These are phyloP conservation scores for Parazoanthus swiftii DNA, from an alignment of 92 coral and sea anemone genomes.

Conservation along the genomic window DNA sequence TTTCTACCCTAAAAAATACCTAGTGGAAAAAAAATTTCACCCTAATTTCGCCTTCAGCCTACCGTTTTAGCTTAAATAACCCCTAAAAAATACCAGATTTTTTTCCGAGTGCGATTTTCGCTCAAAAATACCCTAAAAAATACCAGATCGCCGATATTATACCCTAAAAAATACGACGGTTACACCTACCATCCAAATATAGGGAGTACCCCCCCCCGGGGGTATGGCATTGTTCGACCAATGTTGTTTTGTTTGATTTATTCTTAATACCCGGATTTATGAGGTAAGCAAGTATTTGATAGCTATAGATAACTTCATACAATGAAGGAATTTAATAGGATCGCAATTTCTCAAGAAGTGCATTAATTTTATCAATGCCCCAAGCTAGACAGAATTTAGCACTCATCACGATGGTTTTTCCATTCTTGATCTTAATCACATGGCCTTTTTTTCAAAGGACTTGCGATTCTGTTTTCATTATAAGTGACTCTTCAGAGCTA, in stretches of 20 bases:
- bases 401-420: background rate
- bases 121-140: too few relatives aligned
- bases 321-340: conserved; percentile 13
- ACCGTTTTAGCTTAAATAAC: too few relatives aligned
- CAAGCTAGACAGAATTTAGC: background rate
- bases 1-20: too few relatives aligned
- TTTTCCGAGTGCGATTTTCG: too few relatives aligned
- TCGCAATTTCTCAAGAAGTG: background rate
- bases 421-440: background rate
- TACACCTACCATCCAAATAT: too few relatives aligned
- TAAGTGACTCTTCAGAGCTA: conserved; percentile 17
- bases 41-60: too few relatives aligned
- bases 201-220: too few relatives aligned
- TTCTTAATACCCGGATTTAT: background rate
- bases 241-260: too few relatives aligned
- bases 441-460: background rate
- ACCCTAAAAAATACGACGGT: too few relatives aligned
- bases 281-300: background rate
- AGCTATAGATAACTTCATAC: background rate
- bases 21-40: too few relatives aligned
- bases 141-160: too few relatives aligned
- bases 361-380: conserved; percentile 25
- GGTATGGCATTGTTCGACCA: background rate
- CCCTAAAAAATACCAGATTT: too few relatives aligned
- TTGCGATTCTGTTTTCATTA: conserved; percentile 15